These are phyloP conservation scores for Aethina tumida DNA, from an alignment of 1,140 invertebrate species.

Conservation along the genomic window DNA sequence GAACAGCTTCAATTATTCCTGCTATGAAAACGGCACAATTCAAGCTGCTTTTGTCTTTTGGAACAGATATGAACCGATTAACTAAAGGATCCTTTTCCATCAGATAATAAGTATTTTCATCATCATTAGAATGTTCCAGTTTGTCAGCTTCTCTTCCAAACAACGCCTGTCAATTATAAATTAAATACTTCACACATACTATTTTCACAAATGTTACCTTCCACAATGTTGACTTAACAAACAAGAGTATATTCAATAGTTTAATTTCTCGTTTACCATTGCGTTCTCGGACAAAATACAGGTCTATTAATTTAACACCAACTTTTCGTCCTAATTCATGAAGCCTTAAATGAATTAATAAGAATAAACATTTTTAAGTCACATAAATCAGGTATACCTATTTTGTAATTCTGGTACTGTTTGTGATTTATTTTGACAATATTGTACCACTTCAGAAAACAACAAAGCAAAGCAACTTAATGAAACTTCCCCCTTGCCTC, in stretches of 20 bases:
- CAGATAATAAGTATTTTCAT: conserved; percentile 95
- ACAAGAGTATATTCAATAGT: conserved; percentile 87
- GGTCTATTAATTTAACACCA: conserved; percentile 84
- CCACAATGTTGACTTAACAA: conserved; percentile 95
- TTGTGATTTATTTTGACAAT: conserved; percentile 91
- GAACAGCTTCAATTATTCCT: conserved; percentile 93
- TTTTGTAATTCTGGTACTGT: conserved; percentile 91
- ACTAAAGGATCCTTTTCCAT: conserved; percentile 97
- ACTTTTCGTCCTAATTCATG: conserved; percentile 92
- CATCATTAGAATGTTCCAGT: conserved; percentile 96
- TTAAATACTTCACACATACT: conserved; percentile 2
- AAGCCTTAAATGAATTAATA: conserved; percentile 49
- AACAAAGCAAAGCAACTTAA: conserved; percentile 89
- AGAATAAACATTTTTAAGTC: conserved; percentile 2
- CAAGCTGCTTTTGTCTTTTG: conserved; percentile 92
- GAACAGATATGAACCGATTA: conserved; percentile 95
- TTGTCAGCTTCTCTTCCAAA: conserved; percentile 99
- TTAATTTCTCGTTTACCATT: conserved; percentile 94
- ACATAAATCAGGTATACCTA: conserved; percentile 51
- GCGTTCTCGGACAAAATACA: conserved; percentile 88
- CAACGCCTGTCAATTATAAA: conserved; percentile 53
- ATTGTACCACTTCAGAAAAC: conserved; percentile 97
- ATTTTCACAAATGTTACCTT: conserved; percentile 51
- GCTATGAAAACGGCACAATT: conserved; percentile 98
- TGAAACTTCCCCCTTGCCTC: conserved; percentile 86